Evolutionary conservation across 2,888 invertebrate genomes (phyloP).

Genomic region (Toxonevra muliebris): DNA sequence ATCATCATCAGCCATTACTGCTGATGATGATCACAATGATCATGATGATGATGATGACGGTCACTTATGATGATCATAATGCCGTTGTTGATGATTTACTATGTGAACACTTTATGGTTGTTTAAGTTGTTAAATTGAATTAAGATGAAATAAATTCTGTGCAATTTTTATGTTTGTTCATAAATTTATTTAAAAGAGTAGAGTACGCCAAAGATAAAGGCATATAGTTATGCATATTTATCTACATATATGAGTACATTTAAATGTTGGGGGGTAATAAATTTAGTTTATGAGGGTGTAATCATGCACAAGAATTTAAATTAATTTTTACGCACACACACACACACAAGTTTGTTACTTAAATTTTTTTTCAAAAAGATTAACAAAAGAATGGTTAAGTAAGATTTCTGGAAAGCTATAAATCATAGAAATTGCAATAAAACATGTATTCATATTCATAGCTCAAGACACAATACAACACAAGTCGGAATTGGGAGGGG

Average conservation of each 20-base stretch:
- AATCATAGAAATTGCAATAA: too few species aligned
- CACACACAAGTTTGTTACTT: too few species aligned
- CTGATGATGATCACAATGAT: neutral
- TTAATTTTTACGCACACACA: slow-evolving; percentile 9
- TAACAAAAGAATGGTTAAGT: too few species aligned
- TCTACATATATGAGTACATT: neutral
- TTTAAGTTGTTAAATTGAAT: slow-evolving; percentile 62
- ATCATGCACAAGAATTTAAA: slow-evolving; percentile 32
- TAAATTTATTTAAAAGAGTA: slow-evolving; percentile 46
- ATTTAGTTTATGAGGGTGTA: slow-evolving; percentile 29
- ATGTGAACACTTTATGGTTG: slow-evolving; percentile 61
- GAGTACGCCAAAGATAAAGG: too few species aligned
- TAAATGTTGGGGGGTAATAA: slow-evolving; percentile 16
- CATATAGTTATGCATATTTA: too few species aligned
- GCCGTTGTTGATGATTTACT: slow-evolving; percentile 51
- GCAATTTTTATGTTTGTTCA: slow-evolving; percentile 53
- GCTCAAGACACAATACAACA: too few species aligned
- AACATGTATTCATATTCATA: too few species aligned
- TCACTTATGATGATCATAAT: neutral
- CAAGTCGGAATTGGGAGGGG: too few species aligned
- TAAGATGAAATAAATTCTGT: slow-evolving; percentile 59
- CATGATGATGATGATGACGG: neutral
- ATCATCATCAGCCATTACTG: too few species aligned
- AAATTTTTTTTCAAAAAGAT: too few species aligned
- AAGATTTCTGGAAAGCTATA: too few species aligned